Conservation (phyloP, 2,888 invertebrate species). For the Encarsia formosa region DNA sequence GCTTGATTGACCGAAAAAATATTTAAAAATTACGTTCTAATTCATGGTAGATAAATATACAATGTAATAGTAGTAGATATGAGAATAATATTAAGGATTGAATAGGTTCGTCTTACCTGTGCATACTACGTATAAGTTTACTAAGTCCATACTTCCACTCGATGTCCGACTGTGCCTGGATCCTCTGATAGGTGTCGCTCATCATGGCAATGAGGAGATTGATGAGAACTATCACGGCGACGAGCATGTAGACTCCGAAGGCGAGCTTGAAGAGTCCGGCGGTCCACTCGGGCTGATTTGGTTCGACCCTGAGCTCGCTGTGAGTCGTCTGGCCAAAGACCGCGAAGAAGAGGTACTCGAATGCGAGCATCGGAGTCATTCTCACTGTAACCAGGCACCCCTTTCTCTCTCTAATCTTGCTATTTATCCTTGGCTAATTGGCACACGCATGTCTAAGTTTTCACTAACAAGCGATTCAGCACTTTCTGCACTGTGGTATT, state of each 20-base stretch:
- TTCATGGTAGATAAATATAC: background rate
- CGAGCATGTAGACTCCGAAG: conserved; percentile 96
- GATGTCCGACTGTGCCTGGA: conserved; percentile 85
- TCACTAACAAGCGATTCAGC: too few relatives aligned
- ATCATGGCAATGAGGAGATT: conserved; percentile 99
- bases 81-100: background rate
- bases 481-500: too few relatives aligned
- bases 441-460: background rate
- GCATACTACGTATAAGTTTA: conserved; percentile 73
- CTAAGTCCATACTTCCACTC: conserved; percentile 79
- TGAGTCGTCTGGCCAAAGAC: conserved; percentile 92
- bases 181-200: conserved; percentile 99
- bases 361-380: conserved; percentile 86
- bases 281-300: conserved; percentile 75
- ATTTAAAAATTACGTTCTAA: too few relatives aligned
- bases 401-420: background rate
- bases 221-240: conserved; percentile 95
- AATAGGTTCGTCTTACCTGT: conserved; percentile 52
- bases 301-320: conserved; percentile 75
- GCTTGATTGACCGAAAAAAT: too few relatives aligned
- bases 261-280: conserved; percentile 84
- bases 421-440: background rate
- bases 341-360: conserved; percentile 97
- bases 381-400: conserved; percentile 59
- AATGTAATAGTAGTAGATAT: background rate